These are phyloP conservation scores for Pelvicachromis taeniatus DNA, from an alignment of 2,113 vertebrate species.

Conservation along the genomic window DNA sequence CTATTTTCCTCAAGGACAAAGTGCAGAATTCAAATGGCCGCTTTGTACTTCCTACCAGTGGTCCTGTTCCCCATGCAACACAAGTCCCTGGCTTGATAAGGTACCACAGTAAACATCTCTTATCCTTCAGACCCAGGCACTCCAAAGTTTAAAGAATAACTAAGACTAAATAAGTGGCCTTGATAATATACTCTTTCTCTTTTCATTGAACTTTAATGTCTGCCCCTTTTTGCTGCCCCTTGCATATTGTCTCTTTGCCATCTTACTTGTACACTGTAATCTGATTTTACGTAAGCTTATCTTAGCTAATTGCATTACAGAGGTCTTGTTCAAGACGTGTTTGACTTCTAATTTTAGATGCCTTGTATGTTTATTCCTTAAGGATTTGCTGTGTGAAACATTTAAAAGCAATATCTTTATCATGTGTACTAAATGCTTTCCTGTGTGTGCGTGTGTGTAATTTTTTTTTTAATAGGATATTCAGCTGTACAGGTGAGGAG, in stretches of 20 bases:
- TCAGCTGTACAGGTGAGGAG: slow-evolving; percentile 84
- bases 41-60: slow-evolving; percentile 88
- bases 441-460: neutral
- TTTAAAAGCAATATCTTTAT: neutral
- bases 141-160: neutral
- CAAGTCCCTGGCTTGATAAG: slow-evolving; percentile 90
- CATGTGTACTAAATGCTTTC: neutral
- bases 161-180: neutral
- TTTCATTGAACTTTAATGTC: neutral
- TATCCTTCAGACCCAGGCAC: neutral
- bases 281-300: neutral
- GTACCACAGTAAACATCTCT: slow-evolving; percentile 53
- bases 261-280: neutral
- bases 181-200: neutral
- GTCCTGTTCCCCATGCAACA: slow-evolving; percentile 88
- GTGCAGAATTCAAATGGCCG: slow-evolving; percentile 96
- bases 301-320: slow-evolving; percentile 59
- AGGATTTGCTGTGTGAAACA: neutral
- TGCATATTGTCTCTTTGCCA: neutral
- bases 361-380: neutral
- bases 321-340: slow-evolving; percentile 9
- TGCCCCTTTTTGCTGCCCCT: neutral
- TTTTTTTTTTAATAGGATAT: slow-evolving; percentile 72
- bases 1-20: slow-evolving; percentile 97
- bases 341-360: slow-evolving; percentile 50